Evolutionary conservation across 2,797 vertebrate genomes (phyloP).

Genomic region (Myripristis murdjan): DNA sequence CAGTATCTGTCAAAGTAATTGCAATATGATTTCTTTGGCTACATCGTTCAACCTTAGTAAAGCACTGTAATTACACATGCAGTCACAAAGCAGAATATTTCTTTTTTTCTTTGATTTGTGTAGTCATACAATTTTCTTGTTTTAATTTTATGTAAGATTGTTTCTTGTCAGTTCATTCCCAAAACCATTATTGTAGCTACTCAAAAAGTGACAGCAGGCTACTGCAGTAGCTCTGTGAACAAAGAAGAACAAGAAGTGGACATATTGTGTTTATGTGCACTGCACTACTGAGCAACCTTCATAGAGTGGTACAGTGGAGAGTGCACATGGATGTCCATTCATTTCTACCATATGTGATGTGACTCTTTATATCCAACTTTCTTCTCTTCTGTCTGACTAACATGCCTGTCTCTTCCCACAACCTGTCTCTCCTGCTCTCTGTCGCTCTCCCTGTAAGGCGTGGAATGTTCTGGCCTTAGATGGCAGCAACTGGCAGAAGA

Average conservation of each 20-base stretch:
- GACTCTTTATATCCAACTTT: constrained; percentile 19
- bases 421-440: constrained; percentile 34
- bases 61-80: background rate
- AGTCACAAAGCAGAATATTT: background rate
- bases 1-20: no score
- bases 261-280: background rate
- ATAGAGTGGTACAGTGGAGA: background rate
- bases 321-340: constrained; percentile 4
- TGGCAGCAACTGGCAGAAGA: constrained; percentile 98
- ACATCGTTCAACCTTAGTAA: no score
- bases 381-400: constrained; percentile 49
- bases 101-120: background rate
- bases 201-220: constrained; percentile 11
- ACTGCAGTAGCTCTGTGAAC: background rate
- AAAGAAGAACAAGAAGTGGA: constrained; percentile 2
- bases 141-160: background rate
- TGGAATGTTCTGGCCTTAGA: constrained; percentile 97
- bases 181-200: background rate
- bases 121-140: background rate
- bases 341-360: constrained; percentile 9
- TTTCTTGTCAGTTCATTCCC: background rate
- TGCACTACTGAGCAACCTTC: background rate
- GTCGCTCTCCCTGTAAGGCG: constrained; percentile 82
- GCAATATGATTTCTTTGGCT: no score
- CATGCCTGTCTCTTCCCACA: constrained; percentile 48